Evolutionary conservation across 2,797 vertebrate genomes (phyloP), one percentile per base, ranked within the genome.

Genomic region (Austrolebias charrua): DNA sequence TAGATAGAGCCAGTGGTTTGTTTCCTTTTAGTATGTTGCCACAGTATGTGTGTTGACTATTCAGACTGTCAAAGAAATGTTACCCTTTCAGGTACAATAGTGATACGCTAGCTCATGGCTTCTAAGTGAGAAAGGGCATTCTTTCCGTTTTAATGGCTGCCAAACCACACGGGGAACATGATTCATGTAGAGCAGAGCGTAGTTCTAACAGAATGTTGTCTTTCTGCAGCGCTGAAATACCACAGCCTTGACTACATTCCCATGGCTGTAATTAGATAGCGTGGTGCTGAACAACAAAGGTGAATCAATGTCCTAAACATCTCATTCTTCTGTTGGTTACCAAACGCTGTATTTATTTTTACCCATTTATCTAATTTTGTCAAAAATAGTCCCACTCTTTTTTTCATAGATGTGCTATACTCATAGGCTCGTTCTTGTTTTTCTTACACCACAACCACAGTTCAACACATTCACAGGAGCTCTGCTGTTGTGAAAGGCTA

Each of bases 231-330:
- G 66, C 74, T 80, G 83, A 86, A 86, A 89, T 84, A 85, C 79
- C 83, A 76, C 66, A 76, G 86, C 86, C 83, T 86, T 87, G 87
- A 87, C 90, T 85, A 65, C 81, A 88, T 86, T 92, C 89, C 87
- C 80, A 82, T 79, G 86, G 87, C 87, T 88, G 89, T 90, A 89
- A 90, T 90, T 91, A 90, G 84, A 90, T 79, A 71, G 69, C 80
- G 81, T 72, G 80, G 80, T 81, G 83, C 76, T 88, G 84, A 91
- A 86, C 88, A 80, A 38, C 35, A 79, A 88, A 88, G 83, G 87
- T 88, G 88, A 91, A 87, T 89, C 86, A 85, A 82, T 88, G 83
- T 88, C 88, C 87, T 80, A 88, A 90, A 85, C 83, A 86, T 89
- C 83, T 86, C 69, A 46, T 79, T 85, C 80, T 88, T 65, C 74